Evolutionary conservation across 2,888 invertebrate genomes (phyloP).

Genomic region (Coelopa pilipes): DNA sequence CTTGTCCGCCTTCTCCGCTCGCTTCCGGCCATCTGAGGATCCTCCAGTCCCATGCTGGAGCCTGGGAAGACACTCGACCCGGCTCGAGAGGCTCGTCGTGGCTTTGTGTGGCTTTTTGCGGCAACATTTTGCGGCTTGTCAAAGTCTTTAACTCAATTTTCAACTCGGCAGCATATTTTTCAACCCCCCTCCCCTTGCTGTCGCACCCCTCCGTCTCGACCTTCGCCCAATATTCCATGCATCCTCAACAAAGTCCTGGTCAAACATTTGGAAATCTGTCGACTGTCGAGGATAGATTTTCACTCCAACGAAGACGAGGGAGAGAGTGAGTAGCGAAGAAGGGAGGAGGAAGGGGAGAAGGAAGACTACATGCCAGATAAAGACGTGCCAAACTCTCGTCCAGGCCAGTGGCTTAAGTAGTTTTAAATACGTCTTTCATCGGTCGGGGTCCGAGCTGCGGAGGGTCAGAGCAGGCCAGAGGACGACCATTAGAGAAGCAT

Average conservation of each 20-base stretch:
- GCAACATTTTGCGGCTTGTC: conserved; percentile 29
- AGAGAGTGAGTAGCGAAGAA: neutral
- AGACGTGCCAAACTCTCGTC: too few species aligned
- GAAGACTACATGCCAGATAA: too few species aligned
- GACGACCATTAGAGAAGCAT: conserved; percentile 1
- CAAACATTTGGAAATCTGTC: too few species aligned
- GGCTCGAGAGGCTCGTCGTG: neutral
- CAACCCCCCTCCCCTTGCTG: conserved; percentile 2
- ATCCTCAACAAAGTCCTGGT: too few species aligned
- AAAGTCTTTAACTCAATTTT: conserved; percentile 11
- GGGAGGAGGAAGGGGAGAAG: neutral
- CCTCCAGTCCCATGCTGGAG: too few species aligned
- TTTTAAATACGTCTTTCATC: neutral
- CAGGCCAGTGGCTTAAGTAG: too few species aligned
- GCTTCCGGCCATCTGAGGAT: neutral
- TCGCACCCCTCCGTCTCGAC: too few species aligned
- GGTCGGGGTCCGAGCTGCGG: neutral
- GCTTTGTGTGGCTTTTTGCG: conserved; percentile 17
- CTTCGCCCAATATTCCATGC: too few species aligned
- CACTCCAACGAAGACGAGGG: neutral
- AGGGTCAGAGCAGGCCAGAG: neutral
- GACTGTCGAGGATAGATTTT: neutral
- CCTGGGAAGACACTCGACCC: neutral
- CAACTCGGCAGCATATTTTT: conserved; percentile 1
- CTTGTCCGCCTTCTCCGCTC: neutral